A percentile compares a stretch with the other conserved stretches of the same genome.
Evolutionary conservation across 1,140 invertebrate genomes (phyloP).

Genomic region (Brachystomella parvula): DNA sequence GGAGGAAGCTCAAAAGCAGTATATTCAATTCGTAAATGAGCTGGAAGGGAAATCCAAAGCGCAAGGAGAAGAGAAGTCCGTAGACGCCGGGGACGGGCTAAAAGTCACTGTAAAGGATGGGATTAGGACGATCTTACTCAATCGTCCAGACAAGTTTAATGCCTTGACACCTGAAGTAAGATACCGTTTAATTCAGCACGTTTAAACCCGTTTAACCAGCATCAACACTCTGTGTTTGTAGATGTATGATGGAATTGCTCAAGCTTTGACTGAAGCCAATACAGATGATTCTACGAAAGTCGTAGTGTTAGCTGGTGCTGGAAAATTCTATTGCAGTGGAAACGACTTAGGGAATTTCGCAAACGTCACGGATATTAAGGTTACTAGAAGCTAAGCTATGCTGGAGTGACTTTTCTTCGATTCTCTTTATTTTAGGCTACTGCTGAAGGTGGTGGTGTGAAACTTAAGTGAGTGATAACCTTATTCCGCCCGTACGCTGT

Average conservation of each 20-base stretch:
- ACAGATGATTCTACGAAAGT: constrained; percentile 54
- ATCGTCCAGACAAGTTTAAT: constrained; percentile 51
- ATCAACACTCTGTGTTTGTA: constrained; percentile 36
- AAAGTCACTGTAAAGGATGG: constrained; percentile 41
- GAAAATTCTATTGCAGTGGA: constrained; percentile 75
- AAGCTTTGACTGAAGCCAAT: constrained; percentile 58
- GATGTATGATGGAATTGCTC: constrained; percentile 61
- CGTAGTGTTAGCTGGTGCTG: constrained; percentile 65
- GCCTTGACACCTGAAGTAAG: constrained; percentile 49
- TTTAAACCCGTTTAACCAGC: too few relatives aligned
- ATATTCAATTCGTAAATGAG: constrained; percentile 21
- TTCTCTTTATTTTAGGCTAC: too few relatives aligned
- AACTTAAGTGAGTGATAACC: constrained; percentile 21
- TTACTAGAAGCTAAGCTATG: too few relatives aligned
- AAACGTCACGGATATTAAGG: constrained; percentile 42
- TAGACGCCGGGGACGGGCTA: constrained; percentile 17
- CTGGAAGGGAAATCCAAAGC: constrained; percentile 5
- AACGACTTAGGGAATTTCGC: constrained; percentile 64
- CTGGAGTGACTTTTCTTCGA: too few relatives aligned
- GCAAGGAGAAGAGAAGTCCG: background rate
- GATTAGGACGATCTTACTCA: constrained; percentile 46
- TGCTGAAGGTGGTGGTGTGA: constrained; percentile 17
- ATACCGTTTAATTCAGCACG: too few relatives aligned
- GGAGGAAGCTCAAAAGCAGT: constrained; percentile 33
- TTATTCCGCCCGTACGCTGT: background rate